Evolutionary conservation across 2,797 vertebrate species (phyloP), one percentile per base, ranked within the genome.

Genomic region (Austrolebias charrua): DNA sequence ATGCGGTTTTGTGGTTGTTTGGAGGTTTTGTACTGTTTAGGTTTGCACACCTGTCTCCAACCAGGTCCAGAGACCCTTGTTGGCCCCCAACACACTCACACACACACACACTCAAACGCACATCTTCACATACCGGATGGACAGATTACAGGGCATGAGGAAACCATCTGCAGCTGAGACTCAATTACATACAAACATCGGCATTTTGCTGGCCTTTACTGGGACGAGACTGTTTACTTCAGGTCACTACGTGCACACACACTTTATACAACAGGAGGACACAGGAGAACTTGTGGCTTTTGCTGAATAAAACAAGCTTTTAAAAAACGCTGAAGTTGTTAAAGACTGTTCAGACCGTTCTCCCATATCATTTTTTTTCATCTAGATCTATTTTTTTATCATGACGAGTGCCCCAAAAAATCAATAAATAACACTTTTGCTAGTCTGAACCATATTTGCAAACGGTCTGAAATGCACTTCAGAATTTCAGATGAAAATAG

Each of bases 121-220:
- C 77, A 63, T 67, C 31, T 52, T 47, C 62, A 66, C 78, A 86
- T 74, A 83, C 90, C 83, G 83, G 82, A 91, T 88, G 83, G 84
- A 84, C 89, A 85, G 88, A 91, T 91, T 92, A 91, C 79, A 92
- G 84, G 87, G 86, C 77, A 85, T 70, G 18, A 70, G 66, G 71
- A 79, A 87, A 84, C 83, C 88, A 90, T 91, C 89, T 92, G 89
- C 87, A 88, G 78, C 88, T 80, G 87, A 86, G 83, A 85, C 79
- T 88, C 81, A 88, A 88, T 90, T 90, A 87, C 86, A 85, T 80
- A 80, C 83, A 88, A 87, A 89, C 91, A 89, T 85, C 52, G 78
- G 82, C 80, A 83, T 89, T 86, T 86, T 86, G 86, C 84, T 89
- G 88, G 76, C 84, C 86, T 90, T 89, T 82, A 84, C 78, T 70